Evolutionary conservation across 2,797 vertebrate genomes (phyloP).

Genomic region (Tympanoctomys barrerae): DNA sequence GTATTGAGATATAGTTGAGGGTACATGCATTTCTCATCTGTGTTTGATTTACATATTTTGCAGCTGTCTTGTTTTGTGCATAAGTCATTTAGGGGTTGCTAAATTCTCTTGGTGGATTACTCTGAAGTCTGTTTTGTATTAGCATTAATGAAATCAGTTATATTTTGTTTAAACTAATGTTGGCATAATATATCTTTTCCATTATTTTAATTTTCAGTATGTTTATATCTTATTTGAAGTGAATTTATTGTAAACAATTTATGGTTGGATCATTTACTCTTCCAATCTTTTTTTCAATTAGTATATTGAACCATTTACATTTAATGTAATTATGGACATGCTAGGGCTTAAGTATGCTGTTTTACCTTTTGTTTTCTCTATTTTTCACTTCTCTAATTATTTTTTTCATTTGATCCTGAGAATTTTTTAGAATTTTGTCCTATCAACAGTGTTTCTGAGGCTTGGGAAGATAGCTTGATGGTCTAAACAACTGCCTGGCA

Average conservation of each 20-base stretch:
- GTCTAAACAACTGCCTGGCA: too few relatives aligned
- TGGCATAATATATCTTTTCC: neutral
- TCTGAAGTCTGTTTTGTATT: constrained; percentile 14
- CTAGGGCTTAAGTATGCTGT: neutral
- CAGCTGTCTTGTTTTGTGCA: neutral
- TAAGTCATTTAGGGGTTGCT: neutral
- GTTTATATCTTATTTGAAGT: neutral
- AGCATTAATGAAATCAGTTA: neutral
- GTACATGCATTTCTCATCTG: neutral
- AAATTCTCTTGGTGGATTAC: neutral
- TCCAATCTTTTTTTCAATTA: neutral
- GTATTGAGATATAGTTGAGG: neutral
- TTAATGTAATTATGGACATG: neutral
- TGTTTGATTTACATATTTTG: neutral
- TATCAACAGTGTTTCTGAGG: neutral
- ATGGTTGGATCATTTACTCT: neutral
- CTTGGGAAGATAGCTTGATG: too few relatives aligned
- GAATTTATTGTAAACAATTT: neutral
- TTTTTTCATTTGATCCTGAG: neutral
- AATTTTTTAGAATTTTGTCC: neutral
- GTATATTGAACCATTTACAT: neutral
- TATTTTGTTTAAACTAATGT: constrained; percentile 48
- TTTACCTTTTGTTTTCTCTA: neutral
- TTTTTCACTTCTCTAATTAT: neutral
- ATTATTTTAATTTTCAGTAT: constrained; percentile 4